Evolutionary conservation across 2,888 invertebrate genomes (phyloP).

Genomic region (Sphaerophoria rueppellii): DNA sequence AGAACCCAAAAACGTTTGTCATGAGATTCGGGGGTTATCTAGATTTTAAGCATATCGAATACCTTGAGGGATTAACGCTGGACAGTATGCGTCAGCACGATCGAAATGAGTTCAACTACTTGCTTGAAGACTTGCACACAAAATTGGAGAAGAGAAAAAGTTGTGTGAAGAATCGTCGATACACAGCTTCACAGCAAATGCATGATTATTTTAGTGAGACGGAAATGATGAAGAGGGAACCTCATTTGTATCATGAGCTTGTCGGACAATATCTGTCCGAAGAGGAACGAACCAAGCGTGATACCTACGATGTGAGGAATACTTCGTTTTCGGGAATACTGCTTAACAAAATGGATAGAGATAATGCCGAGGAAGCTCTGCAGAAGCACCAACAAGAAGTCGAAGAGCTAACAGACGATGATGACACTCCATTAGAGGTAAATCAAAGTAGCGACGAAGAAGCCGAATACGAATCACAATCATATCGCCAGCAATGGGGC

Average conservation of each 20-base stretch:
- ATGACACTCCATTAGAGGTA: constrained; percentile 75
- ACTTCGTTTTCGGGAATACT: constrained; percentile 89
- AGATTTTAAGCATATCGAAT: constrained; percentile 86
- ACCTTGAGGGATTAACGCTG: constrained; percentile 84
- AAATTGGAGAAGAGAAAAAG: constrained; percentile 84
- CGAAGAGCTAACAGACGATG: constrained; percentile 78
- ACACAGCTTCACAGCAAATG: constrained; percentile 87
- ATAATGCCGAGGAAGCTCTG: constrained; percentile 85
- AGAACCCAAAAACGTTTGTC: constrained; percentile 88
- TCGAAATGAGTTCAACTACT: constrained; percentile 85
- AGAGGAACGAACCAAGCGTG: constrained; percentile 87
- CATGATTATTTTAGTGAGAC: constrained; percentile 93
- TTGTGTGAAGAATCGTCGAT: constrained; percentile 90
- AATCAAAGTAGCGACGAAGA: constrained; percentile 69
- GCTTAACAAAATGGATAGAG: constrained; percentile 90
- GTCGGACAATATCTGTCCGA: constrained; percentile 93
- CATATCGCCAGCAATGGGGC: constrained; percentile 83
- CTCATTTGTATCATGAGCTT: constrained; percentile 93
- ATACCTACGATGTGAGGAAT: constrained; percentile 84
- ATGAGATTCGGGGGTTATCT: constrained; percentile 90
- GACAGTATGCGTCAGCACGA: constrained; percentile 76
- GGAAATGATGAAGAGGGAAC: constrained; percentile 96
- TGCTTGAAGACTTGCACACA: constrained; percentile 85
- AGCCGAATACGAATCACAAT: constrained; percentile 78
- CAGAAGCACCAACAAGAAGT: constrained; percentile 77